A percentile compares a stretch with the other conserved stretches of the same genome.
Conservation (phyloP, 2,888 invertebrate species). For the Auanema freiburgensis region DNA sequence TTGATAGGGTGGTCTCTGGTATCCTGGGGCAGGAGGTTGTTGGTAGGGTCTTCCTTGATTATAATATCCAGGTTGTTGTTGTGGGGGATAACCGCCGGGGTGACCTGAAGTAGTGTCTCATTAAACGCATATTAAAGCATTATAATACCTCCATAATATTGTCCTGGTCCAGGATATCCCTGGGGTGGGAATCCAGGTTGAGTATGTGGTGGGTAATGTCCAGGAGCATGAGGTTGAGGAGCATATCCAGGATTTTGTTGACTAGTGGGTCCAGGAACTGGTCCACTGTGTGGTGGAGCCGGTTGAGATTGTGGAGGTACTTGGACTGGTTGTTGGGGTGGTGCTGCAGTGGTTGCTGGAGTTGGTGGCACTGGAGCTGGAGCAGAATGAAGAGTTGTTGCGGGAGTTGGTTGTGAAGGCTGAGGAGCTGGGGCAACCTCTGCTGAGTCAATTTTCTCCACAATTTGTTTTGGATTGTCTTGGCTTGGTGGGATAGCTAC, state of each 20-base stretch:
- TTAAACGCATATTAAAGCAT: no score
- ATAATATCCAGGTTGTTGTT: slow-evolving; percentile 2
- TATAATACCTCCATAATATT: slow-evolving; percentile 27
- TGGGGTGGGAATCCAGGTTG: slow-evolving; percentile 19
- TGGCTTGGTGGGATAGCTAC: slow-evolving; percentile 23
- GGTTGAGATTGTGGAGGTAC: slow-evolving; percentile 14
- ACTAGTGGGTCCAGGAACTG: slow-evolving; percentile 13
- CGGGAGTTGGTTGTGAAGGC: slow-evolving; percentile 21
- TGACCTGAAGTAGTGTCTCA: no score
- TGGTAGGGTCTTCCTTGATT: no score
- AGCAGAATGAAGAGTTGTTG: slow-evolving; percentile 7
- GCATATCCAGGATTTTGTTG: slow-evolving; percentile 10
- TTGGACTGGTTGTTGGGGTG: slow-evolving; percentile 9
- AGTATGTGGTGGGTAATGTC: slow-evolving; percentile 21
- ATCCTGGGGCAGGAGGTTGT: no score
- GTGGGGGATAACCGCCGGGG: slow-evolving; percentile 12
- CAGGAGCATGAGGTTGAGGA: slow-evolving; percentile 9
- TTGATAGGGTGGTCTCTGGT: no score
- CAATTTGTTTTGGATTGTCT: neutral
- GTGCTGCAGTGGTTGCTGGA: slow-evolving; percentile 9
- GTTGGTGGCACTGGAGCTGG: slow-evolving; percentile 15
- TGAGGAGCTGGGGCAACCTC: slow-evolving; percentile 16
- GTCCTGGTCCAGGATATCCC: slow-evolving; percentile 29
- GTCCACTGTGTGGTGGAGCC: slow-evolving; percentile 14
- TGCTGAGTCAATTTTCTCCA: slow-evolving; percentile 30